Base-by-base conservation (phyloP, 2,797 vertebrate species). In the Peromyscus attwateri region DNA sequence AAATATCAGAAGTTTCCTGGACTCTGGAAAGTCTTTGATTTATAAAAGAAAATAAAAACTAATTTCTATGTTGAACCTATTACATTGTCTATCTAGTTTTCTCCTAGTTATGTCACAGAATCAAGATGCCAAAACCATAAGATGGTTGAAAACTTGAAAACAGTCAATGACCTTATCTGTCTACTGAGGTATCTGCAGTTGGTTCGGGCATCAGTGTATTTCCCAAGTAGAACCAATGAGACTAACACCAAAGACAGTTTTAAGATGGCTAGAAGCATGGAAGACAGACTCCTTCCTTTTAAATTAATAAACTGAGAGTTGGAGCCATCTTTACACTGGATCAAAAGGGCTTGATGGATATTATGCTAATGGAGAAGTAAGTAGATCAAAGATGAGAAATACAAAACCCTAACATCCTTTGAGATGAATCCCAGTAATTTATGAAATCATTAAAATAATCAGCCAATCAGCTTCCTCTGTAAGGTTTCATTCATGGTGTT, bases 401-500 rank as follows among this genome's bases (percentile, higher is more conserved):
- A 79, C n/a, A 93, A 87, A 87, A 75, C 40, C 10, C 60, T 49
- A 80, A n/a, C 43, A 62, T 82, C 13, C 43, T 62, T 82, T 82
- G 55, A 87, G 52, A 27, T 27, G 40, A 91, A 93, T 70, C 37
- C 11, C 19, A 91, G 37, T 0, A 43, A 57, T 80, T 92, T 55
- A 6, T 80, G 49, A 96, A 91, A 91, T 64, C 46, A 46, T 91
- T 62, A 64, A 27, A 46, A 70, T 43, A 77, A 70, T 8, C 64
- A 29, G 80, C 75, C 91, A 95, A 27, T 84, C 62, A 89, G 23
- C 29, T 89, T 95, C 46, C 87, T 85, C 52, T 85, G 57, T 84
- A 81, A 88, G 83, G 23, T 34, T 25, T 82, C 29, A 40, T 34
- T 83, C n/a, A 23, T 6, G 6, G n/a, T 89, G 3, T 77, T 82